Percentiles rank a stretch among this genome's conserved stretches.
These are phyloP conservation scores for Pollenia amentaria DNA, from an alignment of 2,888 invertebrate species.

Conservation along the genomic window DNA sequence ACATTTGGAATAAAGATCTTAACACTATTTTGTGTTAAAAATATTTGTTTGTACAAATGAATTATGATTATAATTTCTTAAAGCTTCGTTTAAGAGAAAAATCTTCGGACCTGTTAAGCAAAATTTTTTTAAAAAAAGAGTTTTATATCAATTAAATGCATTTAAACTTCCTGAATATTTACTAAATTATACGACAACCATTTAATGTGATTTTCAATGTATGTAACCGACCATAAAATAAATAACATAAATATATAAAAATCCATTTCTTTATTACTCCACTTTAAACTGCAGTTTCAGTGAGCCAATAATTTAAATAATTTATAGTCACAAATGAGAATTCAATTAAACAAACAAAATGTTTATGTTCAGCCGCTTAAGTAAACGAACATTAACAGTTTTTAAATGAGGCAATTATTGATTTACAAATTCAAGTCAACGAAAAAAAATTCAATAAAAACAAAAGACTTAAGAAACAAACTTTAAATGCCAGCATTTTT, in stretches of 20 bases:
- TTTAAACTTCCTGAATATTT: neutral
- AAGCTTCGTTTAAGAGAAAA: no score
- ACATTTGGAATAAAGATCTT: no score
- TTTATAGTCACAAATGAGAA: slow-evolving; percentile 40
- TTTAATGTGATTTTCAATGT: neutral
- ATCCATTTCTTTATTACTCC: slow-evolving; percentile 43
- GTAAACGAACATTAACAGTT: slow-evolving; percentile 31
- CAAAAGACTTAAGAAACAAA: slow-evolving; percentile 68
- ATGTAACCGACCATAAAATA: slow-evolving; percentile 2
- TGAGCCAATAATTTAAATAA: slow-evolving; percentile 43
- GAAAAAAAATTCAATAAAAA: slow-evolving; percentile 20
- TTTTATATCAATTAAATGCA: no score
- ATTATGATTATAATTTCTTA: no score
- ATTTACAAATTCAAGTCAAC: neutral
- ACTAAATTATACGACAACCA: neutral
- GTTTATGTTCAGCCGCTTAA: slow-evolving; percentile 28
- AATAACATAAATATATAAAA: neutral
- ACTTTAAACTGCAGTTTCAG: slow-evolving; percentile 30
- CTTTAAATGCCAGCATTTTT: slow-evolving; percentile 45
- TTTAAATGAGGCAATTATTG: slow-evolving; percentile 27
- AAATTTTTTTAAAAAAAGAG: no score
- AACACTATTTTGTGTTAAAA: no score
- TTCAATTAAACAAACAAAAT: slow-evolving; percentile 57
- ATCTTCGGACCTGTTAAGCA: no score
- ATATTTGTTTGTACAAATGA: no score